These are phyloP conservation scores for Laodelphax striatellus DNA, from an alignment of 1,140 invertebrate genomes.

Conservation along the genomic window DNA sequence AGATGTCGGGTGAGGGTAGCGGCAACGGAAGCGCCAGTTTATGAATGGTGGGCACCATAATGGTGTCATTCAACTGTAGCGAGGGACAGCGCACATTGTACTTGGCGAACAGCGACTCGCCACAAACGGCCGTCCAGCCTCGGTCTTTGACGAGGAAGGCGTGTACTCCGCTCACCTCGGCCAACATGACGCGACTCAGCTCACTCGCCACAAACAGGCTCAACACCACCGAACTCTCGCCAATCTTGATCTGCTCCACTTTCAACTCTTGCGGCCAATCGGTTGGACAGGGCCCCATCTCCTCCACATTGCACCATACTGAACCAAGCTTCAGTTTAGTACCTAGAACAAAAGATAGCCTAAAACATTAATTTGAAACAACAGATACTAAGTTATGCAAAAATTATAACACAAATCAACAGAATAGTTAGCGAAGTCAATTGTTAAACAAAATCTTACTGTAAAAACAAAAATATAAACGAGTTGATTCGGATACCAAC, in stretches of 20 bases:
- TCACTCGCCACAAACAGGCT: conserved; percentile 1
- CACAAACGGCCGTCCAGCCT: conserved; percentile 18
- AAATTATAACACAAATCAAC: too few species aligned
- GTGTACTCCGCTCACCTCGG: conserved; percentile 9
- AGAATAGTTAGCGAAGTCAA: too few species aligned
- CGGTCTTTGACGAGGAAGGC: conserved; percentile 17
- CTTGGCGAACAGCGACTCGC: conserved; percentile 11
- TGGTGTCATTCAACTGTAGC: conserved; percentile 18
- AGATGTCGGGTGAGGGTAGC: conserved; percentile 20
- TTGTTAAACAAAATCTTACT: too few species aligned
- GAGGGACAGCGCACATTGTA: conserved; percentile 15
- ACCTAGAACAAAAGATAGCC: conserved; percentile 1
- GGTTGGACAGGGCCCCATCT: conserved; percentile 8
- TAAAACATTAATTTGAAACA: too few species aligned
- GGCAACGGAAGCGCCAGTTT: conserved; percentile 4
- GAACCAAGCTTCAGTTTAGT: conserved; percentile 2
- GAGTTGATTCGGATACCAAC: too few species aligned
- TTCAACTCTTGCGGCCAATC: conserved; percentile 16
- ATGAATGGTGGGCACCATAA: conserved; percentile 7
- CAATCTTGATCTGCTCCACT: conserved; percentile 12
- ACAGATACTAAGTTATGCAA: too few species aligned
- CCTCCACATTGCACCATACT: conserved; percentile 16
- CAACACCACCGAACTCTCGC: not conserved
- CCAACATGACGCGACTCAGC: conserved; percentile 10
- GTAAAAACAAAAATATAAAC: too few species aligned